Evolutionary conservation across 1,140 invertebrate genomes (phyloP).

Genomic region (Aphaenogaster ashmeadi): DNA sequence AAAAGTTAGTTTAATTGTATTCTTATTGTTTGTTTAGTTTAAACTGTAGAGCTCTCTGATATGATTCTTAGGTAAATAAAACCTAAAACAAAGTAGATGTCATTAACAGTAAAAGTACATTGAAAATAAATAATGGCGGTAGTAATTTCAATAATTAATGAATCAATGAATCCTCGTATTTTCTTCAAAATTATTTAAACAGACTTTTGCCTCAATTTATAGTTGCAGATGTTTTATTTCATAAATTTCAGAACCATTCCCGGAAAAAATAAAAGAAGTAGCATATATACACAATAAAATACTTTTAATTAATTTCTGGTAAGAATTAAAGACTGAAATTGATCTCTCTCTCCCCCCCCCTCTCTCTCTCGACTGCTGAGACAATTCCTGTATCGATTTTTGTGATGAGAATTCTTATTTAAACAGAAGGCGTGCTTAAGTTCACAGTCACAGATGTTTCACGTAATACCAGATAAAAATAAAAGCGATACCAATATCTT

Average conservation of each 20-base stretch:
- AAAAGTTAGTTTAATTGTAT: not conserved
- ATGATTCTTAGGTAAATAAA: not conserved
- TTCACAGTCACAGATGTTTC: not conserved
- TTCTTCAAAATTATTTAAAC: not conserved
- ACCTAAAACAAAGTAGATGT: not conserved
- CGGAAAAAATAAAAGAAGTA: not conserved
- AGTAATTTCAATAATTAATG: not conserved
- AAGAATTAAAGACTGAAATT: not conserved
- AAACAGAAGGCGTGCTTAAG: not conserved
- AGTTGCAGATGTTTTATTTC: not conserved
- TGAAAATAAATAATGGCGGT: not conserved
- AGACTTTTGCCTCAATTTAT: not conserved
- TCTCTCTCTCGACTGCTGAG: not conserved
- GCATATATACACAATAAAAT: not conserved
- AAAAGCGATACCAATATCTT: conserved; percentile 2
- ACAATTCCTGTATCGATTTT: not conserved
- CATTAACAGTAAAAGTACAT: not conserved
- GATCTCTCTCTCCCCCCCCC: not conserved
- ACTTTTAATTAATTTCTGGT: not conserved
- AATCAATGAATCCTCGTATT: not conserved
- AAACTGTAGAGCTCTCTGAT: not conserved
- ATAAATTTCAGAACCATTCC: not conserved
- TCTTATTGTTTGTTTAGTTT: not conserved
- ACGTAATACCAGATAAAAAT: conserved; percentile 1
- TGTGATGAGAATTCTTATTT: not conserved